These are phyloP conservation scores for Macrosteles quadrilineatus DNA, from an alignment of 1,140 invertebrate genomes.

Conservation along the genomic window DNA sequence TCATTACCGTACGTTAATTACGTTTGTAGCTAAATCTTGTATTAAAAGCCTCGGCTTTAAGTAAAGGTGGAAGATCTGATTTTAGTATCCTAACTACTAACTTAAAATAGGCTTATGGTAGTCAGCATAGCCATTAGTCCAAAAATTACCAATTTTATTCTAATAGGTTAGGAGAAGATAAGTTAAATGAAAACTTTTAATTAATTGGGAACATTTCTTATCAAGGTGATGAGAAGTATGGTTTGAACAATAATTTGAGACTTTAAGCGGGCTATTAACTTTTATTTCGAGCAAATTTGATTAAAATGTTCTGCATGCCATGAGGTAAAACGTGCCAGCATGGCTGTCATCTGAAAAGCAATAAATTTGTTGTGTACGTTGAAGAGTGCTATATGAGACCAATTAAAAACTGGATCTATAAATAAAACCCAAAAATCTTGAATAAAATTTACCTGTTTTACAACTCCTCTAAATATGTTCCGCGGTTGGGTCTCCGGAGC, in stretches of 20 bases:
- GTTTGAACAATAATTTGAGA: not conserved
- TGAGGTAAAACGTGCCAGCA: not conserved
- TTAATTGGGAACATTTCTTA: not conserved
- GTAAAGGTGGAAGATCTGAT: too few species aligned
- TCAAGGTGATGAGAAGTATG: not conserved
- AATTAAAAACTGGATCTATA: not conserved
- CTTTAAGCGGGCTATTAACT: not conserved
- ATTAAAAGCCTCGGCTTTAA: too few species aligned
- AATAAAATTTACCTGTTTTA: slow-evolving; percentile 28
- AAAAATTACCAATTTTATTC: too few species aligned
- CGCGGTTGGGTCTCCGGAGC: slow-evolving; percentile 5
- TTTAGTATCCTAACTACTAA: too few species aligned
- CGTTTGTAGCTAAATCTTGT: too few species aligned
- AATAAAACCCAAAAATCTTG: not conserved
- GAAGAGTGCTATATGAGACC: not conserved
- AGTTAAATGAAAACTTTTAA: not conserved
- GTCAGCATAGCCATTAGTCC: too few species aligned
- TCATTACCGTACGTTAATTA: too few species aligned
- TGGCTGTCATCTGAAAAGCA: not conserved
- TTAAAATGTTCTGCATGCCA: not conserved
- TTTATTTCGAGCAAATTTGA: too few species aligned
- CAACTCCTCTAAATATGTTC: slow-evolving; percentile 7
- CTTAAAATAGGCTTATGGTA: too few species aligned
- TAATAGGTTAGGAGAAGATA: not conserved
- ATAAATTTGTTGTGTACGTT: not conserved